phyloP scores from a whole-genome alignment of 2,797 vertebrate genomes.

The Clamator glandarius region DNA sequence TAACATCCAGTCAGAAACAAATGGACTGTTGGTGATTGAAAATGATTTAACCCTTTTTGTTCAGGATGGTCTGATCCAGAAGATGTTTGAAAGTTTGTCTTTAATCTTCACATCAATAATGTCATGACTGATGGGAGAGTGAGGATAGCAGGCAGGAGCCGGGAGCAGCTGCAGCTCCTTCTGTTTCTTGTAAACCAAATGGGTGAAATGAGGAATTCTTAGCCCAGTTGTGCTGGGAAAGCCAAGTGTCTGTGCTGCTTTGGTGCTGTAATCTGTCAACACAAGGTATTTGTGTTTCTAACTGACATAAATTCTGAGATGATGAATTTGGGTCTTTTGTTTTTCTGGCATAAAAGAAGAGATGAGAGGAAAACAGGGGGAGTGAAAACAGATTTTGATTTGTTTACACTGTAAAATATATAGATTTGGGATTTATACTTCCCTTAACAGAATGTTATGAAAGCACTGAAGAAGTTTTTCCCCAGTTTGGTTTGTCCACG shows the following conservation, averaged over 20 bases:
- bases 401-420: background rate
- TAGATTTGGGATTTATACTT: conserved; percentile 8
- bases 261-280: conserved; percentile 43
- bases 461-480: background rate
- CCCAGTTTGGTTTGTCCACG: background rate
- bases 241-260: conserved; percentile 21
- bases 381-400: background rate
- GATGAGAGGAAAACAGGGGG: background rate
- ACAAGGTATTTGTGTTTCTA: conserved; percentile 16
- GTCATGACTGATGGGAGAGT: background rate
- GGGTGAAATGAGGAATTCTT: conserved; percentile 23
- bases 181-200: conserved; percentile 54
- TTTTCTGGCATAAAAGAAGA: background rate
- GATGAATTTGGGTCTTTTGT: conserved; percentile 15
- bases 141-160: background rate
- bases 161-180: conserved; percentile 48
- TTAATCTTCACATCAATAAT: conserved; percentile 2
- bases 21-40: background rate
- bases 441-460: background rate
- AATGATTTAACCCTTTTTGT: background rate
- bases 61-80: background rate
- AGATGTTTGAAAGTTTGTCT: conserved; percentile 34
- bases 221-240: conserved; percentile 40
- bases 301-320: background rate
- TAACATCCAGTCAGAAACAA: background rate